Evolutionary conservation across 1,140 invertebrate genomes (phyloP).

Genomic region (Leptoteleia sp.): DNA sequence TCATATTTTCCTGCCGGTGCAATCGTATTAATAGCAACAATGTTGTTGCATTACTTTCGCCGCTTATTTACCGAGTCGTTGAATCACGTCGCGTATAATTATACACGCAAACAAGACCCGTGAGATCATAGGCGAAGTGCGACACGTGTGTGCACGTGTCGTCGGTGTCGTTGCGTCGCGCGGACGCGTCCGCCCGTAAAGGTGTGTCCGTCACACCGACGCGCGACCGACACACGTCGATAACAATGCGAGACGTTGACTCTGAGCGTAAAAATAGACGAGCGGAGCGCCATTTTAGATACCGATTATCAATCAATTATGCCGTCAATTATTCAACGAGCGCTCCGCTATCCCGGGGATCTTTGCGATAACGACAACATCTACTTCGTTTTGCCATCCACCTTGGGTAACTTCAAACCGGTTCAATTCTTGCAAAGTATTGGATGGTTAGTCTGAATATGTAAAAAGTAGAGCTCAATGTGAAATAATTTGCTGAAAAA

Average conservation of each 20-base stretch:
- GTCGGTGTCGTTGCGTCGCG: too few species aligned
- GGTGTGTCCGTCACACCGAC: constrained; percentile 5
- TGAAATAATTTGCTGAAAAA: too few species aligned
- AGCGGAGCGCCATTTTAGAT: constrained; percentile 19
- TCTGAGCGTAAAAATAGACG: constrained; percentile 33
- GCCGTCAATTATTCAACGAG: too few species aligned
- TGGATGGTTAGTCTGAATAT: too few species aligned
- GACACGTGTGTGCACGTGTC: constrained; percentile 48
- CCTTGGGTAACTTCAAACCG: too few species aligned
- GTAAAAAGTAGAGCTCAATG: too few species aligned
- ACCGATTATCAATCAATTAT: too few species aligned
- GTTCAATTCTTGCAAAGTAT: too few species aligned
- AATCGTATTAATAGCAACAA: constrained; percentile 33
- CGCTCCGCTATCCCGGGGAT: too few species aligned
- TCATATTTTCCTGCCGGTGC: too few species aligned
- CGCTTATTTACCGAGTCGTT: constrained; percentile 50
- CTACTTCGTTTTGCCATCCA: too few species aligned
- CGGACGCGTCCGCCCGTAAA: constrained; percentile 6
- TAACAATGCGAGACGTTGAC: constrained; percentile 33
- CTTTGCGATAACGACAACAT: too few species aligned
- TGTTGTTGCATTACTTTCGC: constrained; percentile 19
- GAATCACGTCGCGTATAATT: constrained; percentile 54
- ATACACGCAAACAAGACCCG: constrained; percentile 51
- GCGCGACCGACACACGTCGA: not conserved
- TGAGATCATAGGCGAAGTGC: constrained; percentile 48